phyloP scores from a whole-genome alignment of 2,888 invertebrate species.

The Parnassius orleans region DNA sequence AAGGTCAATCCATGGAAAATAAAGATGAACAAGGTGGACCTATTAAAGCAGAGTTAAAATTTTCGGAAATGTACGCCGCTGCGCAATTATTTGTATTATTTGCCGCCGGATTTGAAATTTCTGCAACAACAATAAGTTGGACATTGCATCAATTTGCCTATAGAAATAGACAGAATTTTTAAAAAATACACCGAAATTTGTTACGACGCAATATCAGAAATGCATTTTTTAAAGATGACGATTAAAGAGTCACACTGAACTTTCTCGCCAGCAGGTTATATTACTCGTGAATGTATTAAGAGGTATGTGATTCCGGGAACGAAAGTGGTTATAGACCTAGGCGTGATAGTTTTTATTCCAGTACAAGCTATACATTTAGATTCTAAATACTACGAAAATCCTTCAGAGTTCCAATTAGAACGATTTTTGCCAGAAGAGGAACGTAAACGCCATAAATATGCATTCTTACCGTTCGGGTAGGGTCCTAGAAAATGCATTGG shows the following conservation, averaged over 20 bases:
- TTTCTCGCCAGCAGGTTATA: conserved; percentile 28
- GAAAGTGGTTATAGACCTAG: conserved; percentile 27
- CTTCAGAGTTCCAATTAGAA: conserved; percentile 25
- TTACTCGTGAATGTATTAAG: conserved; percentile 26
- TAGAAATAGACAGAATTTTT: conserved; percentile 14
- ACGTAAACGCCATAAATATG: conserved; percentile 16
- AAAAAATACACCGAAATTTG: too few relatives aligned
- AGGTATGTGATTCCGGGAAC: conserved; percentile 26
- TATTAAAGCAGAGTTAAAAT: not conserved
- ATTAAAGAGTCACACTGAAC: conserved; percentile 27
- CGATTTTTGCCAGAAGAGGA: conserved; percentile 25
- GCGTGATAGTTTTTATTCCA: conserved; percentile 27
- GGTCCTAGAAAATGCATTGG: conserved; percentile 2
- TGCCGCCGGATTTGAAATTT: conserved; percentile 47
- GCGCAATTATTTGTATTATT: conserved; percentile 34
- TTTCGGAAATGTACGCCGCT: not conserved
- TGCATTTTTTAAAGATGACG: conserved; percentile 23
- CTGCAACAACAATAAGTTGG: conserved; percentile 44
- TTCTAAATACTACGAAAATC: conserved; percentile 26
- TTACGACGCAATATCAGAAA: conserved; percentile 20
- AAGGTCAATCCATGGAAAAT: conserved; percentile 30
- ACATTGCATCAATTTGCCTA: conserved; percentile 38
- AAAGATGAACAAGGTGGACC: conserved; percentile 26
- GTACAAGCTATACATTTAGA: conserved; percentile 27
- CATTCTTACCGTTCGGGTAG: conserved; percentile 20